Evolutionary conservation across 2,113 vertebrate species (phyloP).

Genomic region (Brachypodius melanocephalos): DNA sequence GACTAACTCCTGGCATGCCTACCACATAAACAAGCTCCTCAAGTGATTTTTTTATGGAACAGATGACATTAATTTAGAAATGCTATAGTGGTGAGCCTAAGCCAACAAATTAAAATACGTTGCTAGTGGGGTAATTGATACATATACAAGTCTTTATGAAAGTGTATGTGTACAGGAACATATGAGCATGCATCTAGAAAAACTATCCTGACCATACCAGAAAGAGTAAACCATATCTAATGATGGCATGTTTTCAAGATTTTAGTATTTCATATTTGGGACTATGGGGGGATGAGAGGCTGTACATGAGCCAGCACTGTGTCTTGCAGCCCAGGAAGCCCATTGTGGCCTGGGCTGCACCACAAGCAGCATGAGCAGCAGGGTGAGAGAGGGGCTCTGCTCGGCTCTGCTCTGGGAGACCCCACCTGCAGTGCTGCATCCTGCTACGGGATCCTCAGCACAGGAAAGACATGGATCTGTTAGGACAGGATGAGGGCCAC

Average conservation of each 20-base stretch:
- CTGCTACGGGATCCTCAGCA: neutral
- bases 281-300: neutral
- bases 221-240: neutral
- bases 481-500: neutral
- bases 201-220: neutral
- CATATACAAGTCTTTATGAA: neutral
- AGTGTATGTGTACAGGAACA: neutral
- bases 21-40: neutral
- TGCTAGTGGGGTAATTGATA: neutral
- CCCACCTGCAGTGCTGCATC: neutral
- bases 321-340: neutral
- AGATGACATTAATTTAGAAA: neutral
- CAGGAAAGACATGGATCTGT: neutral
- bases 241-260: neutral
- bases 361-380: neutral
- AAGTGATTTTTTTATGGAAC: neutral
- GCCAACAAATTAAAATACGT: neutral
- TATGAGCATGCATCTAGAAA: neutral
- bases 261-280: neutral
- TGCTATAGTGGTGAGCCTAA: neutral
- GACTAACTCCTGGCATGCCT: neutral
- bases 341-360: accelerated
- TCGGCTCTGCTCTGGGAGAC: neutral
- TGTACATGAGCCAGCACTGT: neutral
- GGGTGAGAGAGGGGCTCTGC: neutral